phyloP scores from a whole-genome alignment of 2,888 invertebrate species.

The Philhelius pedissequus region DNA sequence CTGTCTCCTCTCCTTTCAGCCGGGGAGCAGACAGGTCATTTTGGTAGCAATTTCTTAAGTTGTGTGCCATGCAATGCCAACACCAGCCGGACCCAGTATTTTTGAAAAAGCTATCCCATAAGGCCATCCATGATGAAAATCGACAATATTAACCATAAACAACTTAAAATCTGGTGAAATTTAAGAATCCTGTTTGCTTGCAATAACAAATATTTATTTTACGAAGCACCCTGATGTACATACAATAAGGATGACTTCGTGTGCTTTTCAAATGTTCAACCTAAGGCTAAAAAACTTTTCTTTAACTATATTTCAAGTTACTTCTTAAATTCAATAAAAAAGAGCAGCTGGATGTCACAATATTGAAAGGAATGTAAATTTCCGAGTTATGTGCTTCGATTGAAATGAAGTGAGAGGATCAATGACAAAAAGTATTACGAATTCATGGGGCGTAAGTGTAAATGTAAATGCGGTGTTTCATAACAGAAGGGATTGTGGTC shows the following conservation, averaged over 20 bases:
- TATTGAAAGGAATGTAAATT: background rate
- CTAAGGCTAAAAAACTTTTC: background rate
- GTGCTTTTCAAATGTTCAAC: background rate
- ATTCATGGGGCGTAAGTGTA: slow-evolving; percentile 14
- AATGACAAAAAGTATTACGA: slow-evolving; percentile 11
- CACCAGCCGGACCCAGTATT: too few species aligned
- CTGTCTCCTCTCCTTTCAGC: too few species aligned
- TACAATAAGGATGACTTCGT: background rate
- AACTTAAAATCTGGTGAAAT: too few species aligned
- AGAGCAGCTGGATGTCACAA: background rate
- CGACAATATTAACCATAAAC: too few species aligned
- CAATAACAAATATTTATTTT: too few species aligned
- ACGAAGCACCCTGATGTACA: too few species aligned
- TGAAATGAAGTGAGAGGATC: background rate
- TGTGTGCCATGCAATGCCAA: too few species aligned
- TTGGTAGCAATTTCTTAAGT: too few species aligned
- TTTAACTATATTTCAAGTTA: background rate
- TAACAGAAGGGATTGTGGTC: background rate
- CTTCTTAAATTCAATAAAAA: background rate
- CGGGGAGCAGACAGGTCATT: too few species aligned
- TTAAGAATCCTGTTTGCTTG: too few species aligned
- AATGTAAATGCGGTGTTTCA: background rate
- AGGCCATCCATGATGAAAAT: too few species aligned
- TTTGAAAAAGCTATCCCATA: too few species aligned
- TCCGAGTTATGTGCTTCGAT: slow-evolving; percentile 13